These are phyloP conservation scores for Metallyticus violacea DNA, from an alignment of 2,888 invertebrate genomes.

Conservation along the genomic window DNA sequence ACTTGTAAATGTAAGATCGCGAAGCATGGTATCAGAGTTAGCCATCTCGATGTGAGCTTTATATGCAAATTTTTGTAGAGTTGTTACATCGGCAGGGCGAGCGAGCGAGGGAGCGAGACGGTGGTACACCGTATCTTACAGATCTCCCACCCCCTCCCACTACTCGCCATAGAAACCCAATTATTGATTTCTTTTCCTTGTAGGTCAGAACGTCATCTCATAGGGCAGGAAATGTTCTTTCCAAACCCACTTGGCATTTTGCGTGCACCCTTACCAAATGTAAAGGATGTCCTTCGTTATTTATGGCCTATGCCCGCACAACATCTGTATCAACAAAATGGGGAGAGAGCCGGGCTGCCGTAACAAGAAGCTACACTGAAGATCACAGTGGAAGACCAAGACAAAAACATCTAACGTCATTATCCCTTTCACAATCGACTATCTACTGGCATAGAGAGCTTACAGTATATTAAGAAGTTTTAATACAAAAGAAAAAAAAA, in stretches of 20 bases:
- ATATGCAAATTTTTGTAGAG: conserved; percentile 1
- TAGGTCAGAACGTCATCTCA: neutral
- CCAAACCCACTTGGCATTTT: neutral
- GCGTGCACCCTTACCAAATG: too few species aligned
- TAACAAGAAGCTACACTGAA: neutral
- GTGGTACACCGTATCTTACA: neutral
- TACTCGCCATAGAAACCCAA: neutral
- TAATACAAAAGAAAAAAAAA: too few species aligned
- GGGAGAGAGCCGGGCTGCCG: neutral
- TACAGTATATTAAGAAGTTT: too few species aligned
- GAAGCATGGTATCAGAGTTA: neutral
- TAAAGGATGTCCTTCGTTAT: too few species aligned
- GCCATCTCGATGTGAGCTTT: neutral
- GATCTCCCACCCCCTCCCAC: neutral
- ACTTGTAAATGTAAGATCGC: neutral
- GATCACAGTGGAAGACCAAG: too few species aligned
- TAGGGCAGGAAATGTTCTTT: neutral
- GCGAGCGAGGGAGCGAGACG: neutral
- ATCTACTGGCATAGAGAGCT: too few species aligned
- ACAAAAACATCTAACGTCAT: too few species aligned
- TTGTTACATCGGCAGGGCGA: neutral
- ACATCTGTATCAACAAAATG: neutral
- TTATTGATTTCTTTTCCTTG: conserved; percentile 8
- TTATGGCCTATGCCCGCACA: too few species aligned
- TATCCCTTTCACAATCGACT: too few species aligned